These are phyloP conservation scores for Eremophila alpestris DNA, from an alignment of 2,797 vertebrate species.

Conservation along the genomic window DNA sequence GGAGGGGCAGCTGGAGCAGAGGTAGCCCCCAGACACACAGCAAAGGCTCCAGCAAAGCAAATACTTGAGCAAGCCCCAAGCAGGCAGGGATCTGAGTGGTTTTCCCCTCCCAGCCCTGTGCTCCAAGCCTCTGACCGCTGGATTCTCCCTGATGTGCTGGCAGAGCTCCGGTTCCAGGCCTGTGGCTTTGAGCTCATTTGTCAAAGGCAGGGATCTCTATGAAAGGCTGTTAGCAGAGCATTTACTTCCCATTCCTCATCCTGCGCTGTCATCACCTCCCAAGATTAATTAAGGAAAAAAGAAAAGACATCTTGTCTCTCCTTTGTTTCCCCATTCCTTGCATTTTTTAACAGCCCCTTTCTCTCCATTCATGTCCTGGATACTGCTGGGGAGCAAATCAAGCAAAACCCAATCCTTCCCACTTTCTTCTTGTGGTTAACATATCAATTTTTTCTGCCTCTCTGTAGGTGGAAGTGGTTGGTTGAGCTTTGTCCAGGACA, in stretches of 20 bases:
- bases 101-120: background rate
- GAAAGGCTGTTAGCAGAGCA: slow-evolving; percentile 73
- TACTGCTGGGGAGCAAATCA: background rate
- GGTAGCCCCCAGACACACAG: background rate
- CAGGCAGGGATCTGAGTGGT: background rate
- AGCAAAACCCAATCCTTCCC: background rate
- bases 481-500: background rate
- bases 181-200: slow-evolving; percentile 66
- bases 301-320: slow-evolving; percentile 50
- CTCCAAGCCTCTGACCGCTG: background rate
- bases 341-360: background rate
- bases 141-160: slow-evolving; percentile 29
- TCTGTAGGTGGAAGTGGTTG: background rate
- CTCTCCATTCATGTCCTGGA: background rate
- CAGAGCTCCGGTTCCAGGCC: slow-evolving; percentile 32
- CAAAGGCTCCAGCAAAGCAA: background rate
- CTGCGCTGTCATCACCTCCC: slow-evolving; percentile 54
- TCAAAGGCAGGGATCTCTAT: slow-evolving; percentile 69
- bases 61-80: background rate
- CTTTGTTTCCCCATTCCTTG: slow-evolving; percentile 25
- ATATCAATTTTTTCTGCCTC: background rate
- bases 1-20: background rate
- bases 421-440: background rate
- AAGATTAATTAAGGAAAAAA: slow-evolving; percentile 73
- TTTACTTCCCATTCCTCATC: slow-evolving; percentile 74